phyloP scores from a whole-genome alignment of 2,113 vertebrate species.

The Thalassarche chlororhynchos region DNA sequence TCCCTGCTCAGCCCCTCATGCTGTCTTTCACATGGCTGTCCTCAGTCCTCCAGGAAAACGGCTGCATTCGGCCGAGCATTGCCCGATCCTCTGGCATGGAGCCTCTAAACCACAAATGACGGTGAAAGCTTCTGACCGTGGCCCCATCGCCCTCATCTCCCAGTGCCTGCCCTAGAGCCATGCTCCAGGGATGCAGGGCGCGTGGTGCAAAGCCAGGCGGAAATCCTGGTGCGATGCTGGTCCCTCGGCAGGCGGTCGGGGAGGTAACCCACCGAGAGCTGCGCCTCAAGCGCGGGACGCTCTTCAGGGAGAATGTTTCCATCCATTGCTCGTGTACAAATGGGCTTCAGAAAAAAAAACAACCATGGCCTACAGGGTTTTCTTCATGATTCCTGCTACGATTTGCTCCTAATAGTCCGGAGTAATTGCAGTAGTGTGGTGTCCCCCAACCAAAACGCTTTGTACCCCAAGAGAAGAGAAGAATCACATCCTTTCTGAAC shows the following conservation, averaged over 20 bases:
- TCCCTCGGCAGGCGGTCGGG: accelerated
- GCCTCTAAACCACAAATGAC: accelerated
- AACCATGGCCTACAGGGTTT: accelerated
- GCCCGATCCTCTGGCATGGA: accelerated
- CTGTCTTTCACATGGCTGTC: too few species aligned
- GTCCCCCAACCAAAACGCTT: accelerated
- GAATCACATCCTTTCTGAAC: accelerated
- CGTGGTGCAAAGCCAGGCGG: accelerated
- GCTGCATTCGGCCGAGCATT: accelerated
- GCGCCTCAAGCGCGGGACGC: accelerated
- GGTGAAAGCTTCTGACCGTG: accelerated
- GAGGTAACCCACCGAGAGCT: neutral
- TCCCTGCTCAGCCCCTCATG: neutral
- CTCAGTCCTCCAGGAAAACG: neutral
- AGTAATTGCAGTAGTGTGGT: neutral
- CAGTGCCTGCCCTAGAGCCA: accelerated
- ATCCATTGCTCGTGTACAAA: accelerated
- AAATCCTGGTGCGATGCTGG: accelerated
- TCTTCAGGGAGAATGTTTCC: neutral
- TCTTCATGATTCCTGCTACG: neutral
- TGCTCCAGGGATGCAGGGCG: accelerated
- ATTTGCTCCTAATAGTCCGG: accelerated
- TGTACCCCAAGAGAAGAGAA: neutral
- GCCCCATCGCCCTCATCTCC: accelerated
- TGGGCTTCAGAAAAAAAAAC: neutral